These are phyloP conservation scores for Daktulosphaira vitifoliae DNA, from an alignment of 1,140 invertebrate species.

Conservation along the genomic window DNA sequence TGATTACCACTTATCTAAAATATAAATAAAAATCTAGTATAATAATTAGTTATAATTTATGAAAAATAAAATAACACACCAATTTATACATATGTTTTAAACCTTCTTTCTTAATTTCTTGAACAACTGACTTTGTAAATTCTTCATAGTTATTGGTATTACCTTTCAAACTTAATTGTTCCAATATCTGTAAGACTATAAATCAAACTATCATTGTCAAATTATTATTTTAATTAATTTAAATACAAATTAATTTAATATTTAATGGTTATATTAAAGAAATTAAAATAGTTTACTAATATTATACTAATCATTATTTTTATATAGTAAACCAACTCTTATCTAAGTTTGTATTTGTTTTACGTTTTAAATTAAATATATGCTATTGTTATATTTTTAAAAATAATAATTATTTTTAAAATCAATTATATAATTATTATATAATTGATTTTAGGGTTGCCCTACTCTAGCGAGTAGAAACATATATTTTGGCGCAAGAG, in stretches of 20 bases:
- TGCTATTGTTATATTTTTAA: too few species aligned
- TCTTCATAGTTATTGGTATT: constrained; percentile 54
- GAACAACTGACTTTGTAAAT: constrained; percentile 58
- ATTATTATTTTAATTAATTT: constrained; percentile 43
- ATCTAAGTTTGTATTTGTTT: too few species aligned
- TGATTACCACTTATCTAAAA: constrained; percentile 44
- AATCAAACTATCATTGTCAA: constrained; percentile 18
- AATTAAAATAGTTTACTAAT: too few species aligned
- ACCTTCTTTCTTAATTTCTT: constrained; percentile 61
- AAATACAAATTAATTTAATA: not conserved
- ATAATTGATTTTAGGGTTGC: too few species aligned
- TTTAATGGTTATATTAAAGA: too few species aligned
- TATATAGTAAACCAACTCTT: too few species aligned
- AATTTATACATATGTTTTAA: constrained; percentile 50
- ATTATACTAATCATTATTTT: too few species aligned
- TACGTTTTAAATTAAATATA: too few species aligned
- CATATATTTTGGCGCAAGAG: too few species aligned
- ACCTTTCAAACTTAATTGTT: constrained; percentile 58
- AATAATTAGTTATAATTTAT: not conserved
- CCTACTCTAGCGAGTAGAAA: too few species aligned
- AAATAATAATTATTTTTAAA: too few species aligned
- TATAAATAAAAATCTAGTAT: not conserved
- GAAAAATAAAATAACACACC: constrained; percentile 39
- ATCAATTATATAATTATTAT: too few species aligned
- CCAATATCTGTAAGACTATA: constrained; percentile 61